phyloP scores from a whole-genome alignment of 1,140 invertebrate species.

The Papilio glaucus region DNA sequence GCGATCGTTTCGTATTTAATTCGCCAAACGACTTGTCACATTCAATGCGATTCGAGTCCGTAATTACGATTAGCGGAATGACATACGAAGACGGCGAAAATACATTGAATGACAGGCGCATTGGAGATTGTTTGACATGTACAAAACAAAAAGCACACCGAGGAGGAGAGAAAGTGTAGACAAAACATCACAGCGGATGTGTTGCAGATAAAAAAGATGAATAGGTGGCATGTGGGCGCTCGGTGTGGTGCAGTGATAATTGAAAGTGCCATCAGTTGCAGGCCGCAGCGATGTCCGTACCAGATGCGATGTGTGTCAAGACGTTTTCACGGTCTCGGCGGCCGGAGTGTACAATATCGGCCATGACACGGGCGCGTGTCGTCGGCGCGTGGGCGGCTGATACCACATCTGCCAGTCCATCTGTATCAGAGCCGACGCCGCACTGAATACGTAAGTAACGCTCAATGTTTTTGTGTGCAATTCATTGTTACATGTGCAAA shows the following conservation, averaged over 20 bases:
- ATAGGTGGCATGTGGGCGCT: conserved; percentile 56
- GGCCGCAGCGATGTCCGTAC: conserved; percentile 56
- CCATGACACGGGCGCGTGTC: conserved; percentile 57
- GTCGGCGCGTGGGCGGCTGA: conserved; percentile 45
- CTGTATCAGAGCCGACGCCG: conserved; percentile 12
- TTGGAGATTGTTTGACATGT: conserved; percentile 60
- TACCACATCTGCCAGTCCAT: conserved; percentile 21
- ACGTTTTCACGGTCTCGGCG: conserved; percentile 73
- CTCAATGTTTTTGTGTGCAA: conserved; percentile 24
- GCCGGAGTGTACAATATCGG: conserved; percentile 62
- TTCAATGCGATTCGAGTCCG: conserved; percentile 59
- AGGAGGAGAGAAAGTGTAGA: conserved; percentile 73
- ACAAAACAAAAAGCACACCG: conserved; percentile 65
- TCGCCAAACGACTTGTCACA: conserved; percentile 63
- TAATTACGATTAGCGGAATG: conserved; percentile 71
- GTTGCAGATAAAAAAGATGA: conserved; percentile 68
- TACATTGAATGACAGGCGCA: conserved; percentile 69
- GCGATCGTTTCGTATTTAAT: conserved; percentile 53
- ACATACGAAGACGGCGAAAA: conserved; percentile 69
- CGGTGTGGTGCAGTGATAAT: conserved; percentile 71
- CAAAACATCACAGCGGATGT: conserved; percentile 62
- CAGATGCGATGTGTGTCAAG: conserved; percentile 74
- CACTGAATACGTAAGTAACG: conserved; percentile 20
- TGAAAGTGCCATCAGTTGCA: conserved; percentile 77
- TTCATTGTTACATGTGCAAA: conserved; percentile 18